Evolutionary conservation across 2,113 vertebrate species (phyloP).

Genomic region (Jacana jacana): DNA sequence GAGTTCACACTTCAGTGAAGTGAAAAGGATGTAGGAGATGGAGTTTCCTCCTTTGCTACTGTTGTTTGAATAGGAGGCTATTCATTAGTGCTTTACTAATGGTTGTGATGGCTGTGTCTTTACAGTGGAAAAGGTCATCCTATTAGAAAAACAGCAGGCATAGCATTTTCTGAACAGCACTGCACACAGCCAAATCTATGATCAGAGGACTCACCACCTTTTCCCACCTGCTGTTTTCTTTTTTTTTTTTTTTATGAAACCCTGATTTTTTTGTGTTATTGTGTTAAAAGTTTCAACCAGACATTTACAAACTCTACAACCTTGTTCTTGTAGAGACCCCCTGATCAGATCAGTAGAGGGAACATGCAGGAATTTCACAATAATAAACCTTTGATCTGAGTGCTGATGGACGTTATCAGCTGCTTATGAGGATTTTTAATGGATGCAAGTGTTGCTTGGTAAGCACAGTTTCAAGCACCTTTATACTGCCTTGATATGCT

Average conservation of each 20-base stretch:
- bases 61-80: constrained; percentile 1
- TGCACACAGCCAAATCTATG: not conserved
- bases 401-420: not conserved
- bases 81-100: constrained; percentile 44
- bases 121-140: constrained; percentile 31
- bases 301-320: not conserved
- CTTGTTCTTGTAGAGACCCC: not conserved
- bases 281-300: not conserved
- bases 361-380: not conserved
- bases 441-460: not conserved
- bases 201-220: not conserved
- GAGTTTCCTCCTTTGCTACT: not conserved
- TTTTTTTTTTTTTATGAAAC: not conserved
- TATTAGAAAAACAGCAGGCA: constrained; percentile 43
- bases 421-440: not conserved
- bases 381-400: not conserved
- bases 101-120: constrained; percentile 7
- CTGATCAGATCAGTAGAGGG: not conserved
- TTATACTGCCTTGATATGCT: not conserved
- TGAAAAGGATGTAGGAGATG: not conserved
- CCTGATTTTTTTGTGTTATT: not conserved
- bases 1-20: not conserved
- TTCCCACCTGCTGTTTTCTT: not conserved
- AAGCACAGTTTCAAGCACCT: not conserved
- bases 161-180: constrained; percentile 3